Evolutionary conservation across 2,797 vertebrate species (phyloP).

Genomic region (Takifugu rubripes): DNA sequence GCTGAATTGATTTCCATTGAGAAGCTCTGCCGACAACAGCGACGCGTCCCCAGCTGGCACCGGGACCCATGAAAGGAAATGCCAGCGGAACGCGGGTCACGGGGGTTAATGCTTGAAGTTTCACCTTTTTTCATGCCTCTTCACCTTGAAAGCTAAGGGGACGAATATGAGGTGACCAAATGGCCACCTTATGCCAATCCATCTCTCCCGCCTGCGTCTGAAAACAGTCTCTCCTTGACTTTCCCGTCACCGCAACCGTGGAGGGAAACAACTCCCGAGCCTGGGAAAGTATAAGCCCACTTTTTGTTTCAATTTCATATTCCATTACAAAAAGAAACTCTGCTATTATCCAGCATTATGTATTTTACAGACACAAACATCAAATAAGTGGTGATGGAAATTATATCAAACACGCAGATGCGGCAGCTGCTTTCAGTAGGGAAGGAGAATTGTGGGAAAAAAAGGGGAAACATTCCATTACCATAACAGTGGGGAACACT

Average conservation of each 20-base stretch:
- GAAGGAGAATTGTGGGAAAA: neutral
- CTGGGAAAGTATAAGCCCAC: slow-evolving; percentile 20
- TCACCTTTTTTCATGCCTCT: slow-evolving; percentile 65
- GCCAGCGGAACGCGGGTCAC: slow-evolving; percentile 56
- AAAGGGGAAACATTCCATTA: slow-evolving; percentile 44
- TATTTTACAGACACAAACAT: slow-evolving; percentile 42
- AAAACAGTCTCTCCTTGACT: slow-evolving; percentile 40
- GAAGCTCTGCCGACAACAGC: slow-evolving; percentile 51
- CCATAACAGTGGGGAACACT: slow-evolving; percentile 63
- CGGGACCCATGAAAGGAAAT: slow-evolving; percentile 56
- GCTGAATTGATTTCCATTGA: slow-evolving; percentile 72
- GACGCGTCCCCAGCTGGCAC: slow-evolving; percentile 53
- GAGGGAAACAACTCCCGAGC: slow-evolving; percentile 16
- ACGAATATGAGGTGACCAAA: slow-evolving; percentile 65
- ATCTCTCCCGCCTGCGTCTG: slow-evolving; percentile 45
- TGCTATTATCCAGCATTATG: slow-evolving; percentile 20
- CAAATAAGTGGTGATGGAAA: slow-evolving; percentile 31
- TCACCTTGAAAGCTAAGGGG: slow-evolving; percentile 66
- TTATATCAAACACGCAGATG: slow-evolving; percentile 21
- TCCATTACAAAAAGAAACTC: slow-evolving; percentile 44
- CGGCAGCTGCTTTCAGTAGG: slow-evolving; percentile 32
- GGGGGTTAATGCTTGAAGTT: slow-evolving; percentile 64
- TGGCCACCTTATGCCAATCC: slow-evolving; percentile 70
- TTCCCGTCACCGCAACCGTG: slow-evolving; percentile 20
- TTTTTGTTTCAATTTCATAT: slow-evolving; percentile 13